These are phyloP conservation scores for Gobio gobio DNA, from an alignment of 2,113 vertebrate genomes.

Conservation along the genomic window DNA sequence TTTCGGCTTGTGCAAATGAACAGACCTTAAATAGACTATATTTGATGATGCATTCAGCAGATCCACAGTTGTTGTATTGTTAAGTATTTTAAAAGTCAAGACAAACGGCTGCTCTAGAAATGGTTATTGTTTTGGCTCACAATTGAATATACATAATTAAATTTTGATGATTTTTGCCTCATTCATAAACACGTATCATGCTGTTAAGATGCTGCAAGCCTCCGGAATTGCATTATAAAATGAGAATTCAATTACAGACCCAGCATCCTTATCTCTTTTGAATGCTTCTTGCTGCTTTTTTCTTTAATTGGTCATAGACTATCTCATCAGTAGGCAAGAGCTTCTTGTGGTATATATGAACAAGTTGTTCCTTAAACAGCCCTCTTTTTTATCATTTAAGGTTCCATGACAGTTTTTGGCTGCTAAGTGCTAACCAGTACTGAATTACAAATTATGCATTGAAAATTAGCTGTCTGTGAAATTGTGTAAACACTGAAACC, in stretches of 20 bases:
- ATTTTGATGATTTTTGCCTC: constrained; percentile 45
- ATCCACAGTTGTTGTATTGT: neutral
- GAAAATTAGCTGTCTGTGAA: neutral
- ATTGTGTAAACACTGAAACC: neutral
- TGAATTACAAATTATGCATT: neutral
- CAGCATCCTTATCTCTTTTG: constrained; percentile 19
- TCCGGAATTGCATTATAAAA: constrained; percentile 34
- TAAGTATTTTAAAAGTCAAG: constrained; percentile 19
- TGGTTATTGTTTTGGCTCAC: constrained; percentile 12
- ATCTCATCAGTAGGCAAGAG: constrained; percentile 31
- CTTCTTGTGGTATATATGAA: neutral
- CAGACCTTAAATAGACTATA: constrained; percentile 31
- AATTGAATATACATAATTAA: constrained; percentile 43
- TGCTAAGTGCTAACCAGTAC: neutral
- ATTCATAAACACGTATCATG: constrained; percentile 17
- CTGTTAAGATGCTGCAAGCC: constrained; percentile 31
- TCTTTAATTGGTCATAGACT: constrained; percentile 41
- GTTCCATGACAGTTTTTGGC: neutral
- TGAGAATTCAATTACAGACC: constrained; percentile 32
- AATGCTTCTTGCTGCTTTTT: neutral
- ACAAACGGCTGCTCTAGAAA: constrained; percentile 34
- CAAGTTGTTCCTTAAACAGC: neutral
- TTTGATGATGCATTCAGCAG: constrained; percentile 25
- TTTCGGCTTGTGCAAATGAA: neutral
- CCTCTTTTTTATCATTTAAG: constrained; percentile 18